Conservation (phyloP, 1,140 invertebrate genomes). For the Arctopsyche grandis region DNA sequence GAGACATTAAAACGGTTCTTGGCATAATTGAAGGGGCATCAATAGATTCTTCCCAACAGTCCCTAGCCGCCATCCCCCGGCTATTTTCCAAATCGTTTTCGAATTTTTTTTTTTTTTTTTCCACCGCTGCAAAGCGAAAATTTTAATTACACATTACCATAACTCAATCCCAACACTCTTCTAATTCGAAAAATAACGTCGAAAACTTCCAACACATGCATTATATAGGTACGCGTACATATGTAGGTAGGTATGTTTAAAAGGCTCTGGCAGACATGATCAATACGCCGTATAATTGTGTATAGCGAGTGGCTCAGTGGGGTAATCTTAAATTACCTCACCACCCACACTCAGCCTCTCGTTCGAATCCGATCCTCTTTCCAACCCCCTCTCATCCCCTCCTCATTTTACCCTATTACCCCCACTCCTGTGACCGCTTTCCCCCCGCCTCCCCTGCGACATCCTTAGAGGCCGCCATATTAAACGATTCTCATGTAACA, state of each 20-base stretch:
- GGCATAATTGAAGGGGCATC: conserved; percentile 44
- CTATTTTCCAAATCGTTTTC: conserved; percentile 38
- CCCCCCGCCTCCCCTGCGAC: neutral
- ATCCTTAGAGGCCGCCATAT: conserved; percentile 34
- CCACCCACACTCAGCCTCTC: neutral
- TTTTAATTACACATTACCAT: conserved; percentile 43
- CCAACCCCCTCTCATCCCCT: neutral
- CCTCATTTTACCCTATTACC: conserved; percentile 6
- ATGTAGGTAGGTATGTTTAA: conserved; percentile 29
- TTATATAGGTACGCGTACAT: neutral
- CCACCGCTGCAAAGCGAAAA: no score
- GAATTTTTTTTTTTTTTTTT: conserved; percentile 10
- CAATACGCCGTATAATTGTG: conserved; percentile 50
- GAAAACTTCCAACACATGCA: neutral
- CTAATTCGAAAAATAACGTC: conserved; percentile 4
- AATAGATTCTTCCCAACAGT: conserved; percentile 37
- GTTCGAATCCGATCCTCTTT: neutral
- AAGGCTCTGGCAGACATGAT: conserved; percentile 47
- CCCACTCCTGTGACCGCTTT: neutral
- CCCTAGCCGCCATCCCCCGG: neutral
- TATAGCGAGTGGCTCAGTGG: conserved; percentile 34
- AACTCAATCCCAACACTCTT: conserved; percentile 12
- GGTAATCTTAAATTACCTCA: conserved; percentile 46
- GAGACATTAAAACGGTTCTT: conserved; percentile 42
- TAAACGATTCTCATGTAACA: conserved; percentile 42